Evolutionary conservation across 2,797 vertebrate species (phyloP), one percentile per base, ranked within the genome.

Genomic region (Arnoldichthys spilopterus): DNA sequence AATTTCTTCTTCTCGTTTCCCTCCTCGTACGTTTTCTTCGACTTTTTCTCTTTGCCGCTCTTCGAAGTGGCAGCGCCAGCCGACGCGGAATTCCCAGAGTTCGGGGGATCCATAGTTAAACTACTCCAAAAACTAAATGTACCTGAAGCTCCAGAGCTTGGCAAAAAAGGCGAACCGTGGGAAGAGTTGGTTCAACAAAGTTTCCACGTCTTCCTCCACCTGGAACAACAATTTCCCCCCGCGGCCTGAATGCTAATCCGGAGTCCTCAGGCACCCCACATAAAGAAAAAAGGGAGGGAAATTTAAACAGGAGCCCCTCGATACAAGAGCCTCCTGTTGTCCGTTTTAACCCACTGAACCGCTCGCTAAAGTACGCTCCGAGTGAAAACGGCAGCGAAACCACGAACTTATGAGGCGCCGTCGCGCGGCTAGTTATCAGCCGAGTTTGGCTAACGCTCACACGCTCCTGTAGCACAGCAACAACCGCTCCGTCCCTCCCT

Each of bases 1-100:
- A 95, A 95, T 87, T 95, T 95, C 91, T 94, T 94, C 79, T 94
- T 95, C 47, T 88, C 89, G 1, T 94, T 93, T 87, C 93, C 93
- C 77, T 94, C 93, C 2, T 94, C 94, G 15, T 88, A 87, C 79
- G 24, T 85, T 85, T 95, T 95, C 91, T 95, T 95, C 22, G 92
- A 74, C 59, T 95, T 94, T 85, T 94, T 95, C 13, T 95, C 93
- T 85, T 95, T 94, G 67, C 83, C 79, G 59, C 84, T 82, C 90
- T 94, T 95, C 12, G 87, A 58, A 71, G 78, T 87, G 51, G 87
- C 78, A 86, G 78, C 88, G 32, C 86, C 78, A 45, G 88, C 92
- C 16, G 94, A 91, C 5, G 93, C 92, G 4, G 91, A 90, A 56
- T 84, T 90, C 16, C 92, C 92, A 30, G 88, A 85, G 81, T 85